These are phyloP conservation scores for Pelodiscus sinensis DNA, from an alignment of 2,113 vertebrate genomes.

Conservation along the genomic window DNA sequence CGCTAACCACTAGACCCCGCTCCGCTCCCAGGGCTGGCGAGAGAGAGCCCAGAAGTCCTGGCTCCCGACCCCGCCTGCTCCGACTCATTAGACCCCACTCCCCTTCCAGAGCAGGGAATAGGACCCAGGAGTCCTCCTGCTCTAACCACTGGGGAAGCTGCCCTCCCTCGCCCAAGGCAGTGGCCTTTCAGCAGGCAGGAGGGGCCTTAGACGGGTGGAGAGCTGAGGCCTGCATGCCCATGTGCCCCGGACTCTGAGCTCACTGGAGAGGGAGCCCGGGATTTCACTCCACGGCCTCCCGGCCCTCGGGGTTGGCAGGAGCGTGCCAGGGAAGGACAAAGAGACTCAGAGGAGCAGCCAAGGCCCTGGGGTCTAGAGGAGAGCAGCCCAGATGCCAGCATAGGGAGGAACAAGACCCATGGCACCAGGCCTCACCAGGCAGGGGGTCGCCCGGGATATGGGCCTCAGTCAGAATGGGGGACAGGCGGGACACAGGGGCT, in stretches of 20 bases:
- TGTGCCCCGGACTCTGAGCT: not conserved
- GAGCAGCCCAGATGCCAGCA: not conserved
- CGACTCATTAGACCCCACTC: too few relatives aligned
- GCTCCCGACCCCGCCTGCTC: not conserved
- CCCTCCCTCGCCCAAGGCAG: not conserved
- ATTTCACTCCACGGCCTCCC: not conserved
- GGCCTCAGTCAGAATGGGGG: not conserved
- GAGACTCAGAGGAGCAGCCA: not conserved
- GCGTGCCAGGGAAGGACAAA: not conserved
- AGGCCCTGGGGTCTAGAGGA: not conserved
- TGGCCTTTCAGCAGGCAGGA: not conserved
- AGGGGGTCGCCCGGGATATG: not conserved
- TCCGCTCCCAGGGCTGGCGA: not conserved
- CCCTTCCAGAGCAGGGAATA: not conserved
- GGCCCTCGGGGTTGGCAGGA: not conserved
- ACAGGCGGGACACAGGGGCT: not conserved
- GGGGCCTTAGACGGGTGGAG: not conserved
- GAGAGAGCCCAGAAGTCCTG: too few relatives aligned
- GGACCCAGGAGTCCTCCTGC: not conserved
- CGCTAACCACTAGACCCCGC: not conserved
- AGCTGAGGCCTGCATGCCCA: not conserved
- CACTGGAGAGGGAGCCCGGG: not conserved
- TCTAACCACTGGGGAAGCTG: not conserved
- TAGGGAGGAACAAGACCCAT: not conserved
- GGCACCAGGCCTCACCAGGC: not conserved